Evolutionary conservation across 2,888 invertebrate genomes (phyloP), one percentile per base, ranked within the genome.

Genomic region (Camponotus fellah): DNA sequence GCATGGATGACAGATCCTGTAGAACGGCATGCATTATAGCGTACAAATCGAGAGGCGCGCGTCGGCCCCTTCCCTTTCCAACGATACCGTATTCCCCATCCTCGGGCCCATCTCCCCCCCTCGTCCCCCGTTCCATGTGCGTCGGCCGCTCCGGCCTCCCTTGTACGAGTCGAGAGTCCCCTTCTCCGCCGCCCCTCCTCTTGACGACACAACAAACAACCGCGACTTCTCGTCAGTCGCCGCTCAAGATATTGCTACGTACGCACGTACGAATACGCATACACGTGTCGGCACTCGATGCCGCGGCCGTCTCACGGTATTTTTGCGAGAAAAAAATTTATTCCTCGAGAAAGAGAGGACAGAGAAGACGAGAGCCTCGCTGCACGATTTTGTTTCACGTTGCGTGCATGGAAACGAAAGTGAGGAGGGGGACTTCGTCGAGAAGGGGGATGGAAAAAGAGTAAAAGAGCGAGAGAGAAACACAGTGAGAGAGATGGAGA

Each of bases 181-280:
- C 80, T 37, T 68, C 64, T 3, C 64, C 12, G 79, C 40, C 66
- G 77, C 82, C 83, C 82, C 82, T 49, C 79, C 86, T 81, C 83
- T 69, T 60, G 74, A 40, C 72, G 32, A 84, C 77, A 90, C 89
- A 91, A 91, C 91, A 90, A 90, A 88, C 88, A 87, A 88, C 83
- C 80, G 87, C 84, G 85, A 83, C 87, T 84, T 85, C 86, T 91
- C 91, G 89, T 89, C 91, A 90, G 91, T 91, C 86, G 91, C 74
- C 87, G 91, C 88, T 88, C 85, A 86, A 90, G 89, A 84, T 88
- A 90, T 82, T 83, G 87, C 80, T 87, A 87, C 88, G 89, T 75
- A 86, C 82, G 69, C 80, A 69, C 74, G 76, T 56, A 69, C 37
- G 58, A 43, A 76, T 69, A 40, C 71, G 84, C 68, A 80, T 66